These are phyloP conservation scores for Poeciliopsis gracilis DNA, from an alignment of 2,797 vertebrate genomes.

Conservation along the genomic window DNA sequence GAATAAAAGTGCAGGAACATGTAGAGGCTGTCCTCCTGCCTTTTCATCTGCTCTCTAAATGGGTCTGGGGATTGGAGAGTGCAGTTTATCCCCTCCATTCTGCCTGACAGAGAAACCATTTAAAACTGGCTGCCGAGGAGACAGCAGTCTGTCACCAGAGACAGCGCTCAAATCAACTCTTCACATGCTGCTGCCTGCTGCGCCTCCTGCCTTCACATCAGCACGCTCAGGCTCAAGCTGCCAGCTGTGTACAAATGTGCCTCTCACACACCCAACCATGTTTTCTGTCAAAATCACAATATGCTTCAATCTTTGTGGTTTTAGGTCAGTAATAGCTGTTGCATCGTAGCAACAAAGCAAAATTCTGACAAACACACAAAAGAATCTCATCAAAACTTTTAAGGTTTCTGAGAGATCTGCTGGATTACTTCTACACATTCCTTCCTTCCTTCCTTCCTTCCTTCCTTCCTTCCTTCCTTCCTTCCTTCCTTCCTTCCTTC, in stretches of 20 bases:
- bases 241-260: conserved; percentile 14
- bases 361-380: neutral
- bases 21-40: conserved; percentile 75
- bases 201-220: conserved; percentile 21
- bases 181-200: conserved; percentile 48
- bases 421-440: neutral
- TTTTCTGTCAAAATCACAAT: neutral
- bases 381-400: neutral
- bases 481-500: neutral
- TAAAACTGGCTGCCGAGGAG: conserved; percentile 63
- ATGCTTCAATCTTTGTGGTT: neutral
- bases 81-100: conserved; percentile 78
- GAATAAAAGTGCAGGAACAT: conserved; percentile 78
- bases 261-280: conserved; percentile 4
- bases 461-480: neutral
- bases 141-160: conserved; percentile 75
- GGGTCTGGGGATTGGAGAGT: conserved; percentile 80
- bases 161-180: conserved; percentile 73
- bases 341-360: neutral
- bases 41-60: conserved; percentile 81
- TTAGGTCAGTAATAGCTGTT: neutral
- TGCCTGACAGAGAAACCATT: conserved; percentile 78
- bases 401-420: neutral
- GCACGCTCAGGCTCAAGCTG: neutral
- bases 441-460: neutral